Evolutionary conservation across 2,113 vertebrate species (phyloP).

Genomic region (Ceratotherium simum): DNA sequence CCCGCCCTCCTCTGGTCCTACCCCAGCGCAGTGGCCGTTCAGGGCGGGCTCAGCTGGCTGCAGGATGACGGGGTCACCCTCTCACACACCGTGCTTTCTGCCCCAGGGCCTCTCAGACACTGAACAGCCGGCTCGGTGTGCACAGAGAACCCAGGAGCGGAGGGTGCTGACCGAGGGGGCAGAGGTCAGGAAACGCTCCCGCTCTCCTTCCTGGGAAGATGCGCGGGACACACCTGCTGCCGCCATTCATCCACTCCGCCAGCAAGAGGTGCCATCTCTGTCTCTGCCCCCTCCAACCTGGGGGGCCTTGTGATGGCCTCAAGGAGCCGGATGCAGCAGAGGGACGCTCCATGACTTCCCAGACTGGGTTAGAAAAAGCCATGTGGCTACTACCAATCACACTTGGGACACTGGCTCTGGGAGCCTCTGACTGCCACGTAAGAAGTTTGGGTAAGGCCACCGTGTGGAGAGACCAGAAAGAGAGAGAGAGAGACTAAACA

Average conservation of each 20-base stretch:
- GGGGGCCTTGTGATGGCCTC: not conserved
- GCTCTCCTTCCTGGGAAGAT: not conserved
- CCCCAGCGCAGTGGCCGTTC: not conserved
- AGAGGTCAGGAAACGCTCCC: not conserved
- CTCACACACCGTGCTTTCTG: not conserved
- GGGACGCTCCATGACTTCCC: rapidly evolving
- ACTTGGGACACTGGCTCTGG: not conserved
- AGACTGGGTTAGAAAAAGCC: not conserved
- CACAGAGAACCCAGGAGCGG: not conserved
- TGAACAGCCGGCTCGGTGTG: rapidly evolving
- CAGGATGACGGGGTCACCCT: not conserved
- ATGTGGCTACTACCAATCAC: rapidly evolving
- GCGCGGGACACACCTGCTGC: not conserved
- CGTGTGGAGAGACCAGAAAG: not conserved
- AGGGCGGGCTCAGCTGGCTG: not conserved
- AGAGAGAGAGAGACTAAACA: too few species aligned
- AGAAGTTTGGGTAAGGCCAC: not conserved
- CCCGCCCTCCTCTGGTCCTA: not conserved
- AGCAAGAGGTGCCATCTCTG: not conserved
- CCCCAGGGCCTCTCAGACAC: not conserved
- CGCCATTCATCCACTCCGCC: not conserved
- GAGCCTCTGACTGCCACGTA: not conserved
- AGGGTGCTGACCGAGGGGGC: rapidly evolving
- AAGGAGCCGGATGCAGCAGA: not conserved
- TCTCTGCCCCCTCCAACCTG: not conserved